These are phyloP conservation scores for Equus przewalskii DNA, from an alignment of 2,113 vertebrate species.

Conservation along the genomic window DNA sequence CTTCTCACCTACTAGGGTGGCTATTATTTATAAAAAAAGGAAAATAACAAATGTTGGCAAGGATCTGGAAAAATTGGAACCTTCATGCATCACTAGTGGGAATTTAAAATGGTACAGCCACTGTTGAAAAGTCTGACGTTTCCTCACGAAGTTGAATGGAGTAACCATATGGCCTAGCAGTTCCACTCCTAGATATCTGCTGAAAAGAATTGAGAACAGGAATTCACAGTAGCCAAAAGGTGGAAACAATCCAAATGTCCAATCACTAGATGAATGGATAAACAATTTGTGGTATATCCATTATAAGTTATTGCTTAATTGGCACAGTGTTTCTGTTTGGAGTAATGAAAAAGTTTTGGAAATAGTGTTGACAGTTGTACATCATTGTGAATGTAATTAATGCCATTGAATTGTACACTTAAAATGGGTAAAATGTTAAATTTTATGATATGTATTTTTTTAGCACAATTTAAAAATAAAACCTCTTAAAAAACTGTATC, in stretches of 20 bases:
- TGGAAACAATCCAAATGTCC: background rate
- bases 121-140: background rate
- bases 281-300: background rate
- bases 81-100: background rate
- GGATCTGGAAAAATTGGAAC: background rate
- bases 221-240: background rate
- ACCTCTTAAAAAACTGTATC: background rate
- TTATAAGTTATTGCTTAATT: background rate
- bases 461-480: constrained; percentile 10
- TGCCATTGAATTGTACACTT: background rate
- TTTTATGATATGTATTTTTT: background rate
- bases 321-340: background rate
- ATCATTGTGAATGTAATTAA: background rate
- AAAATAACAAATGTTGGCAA: background rate
- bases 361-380: background rate
- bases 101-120: background rate
- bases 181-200: background rate
- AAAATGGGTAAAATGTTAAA: background rate
- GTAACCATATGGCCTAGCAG: background rate
- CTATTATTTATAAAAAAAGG: background rate
- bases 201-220: background rate
- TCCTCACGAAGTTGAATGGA: background rate
- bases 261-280: background rate
- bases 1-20: background rate
- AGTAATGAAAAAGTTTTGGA: background rate